A percentile compares a stretch with the other conserved stretches of the same genome.
Conservation (phyloP, 2,888 invertebrate genomes). For the Neoitamus cyanurus region DNA sequence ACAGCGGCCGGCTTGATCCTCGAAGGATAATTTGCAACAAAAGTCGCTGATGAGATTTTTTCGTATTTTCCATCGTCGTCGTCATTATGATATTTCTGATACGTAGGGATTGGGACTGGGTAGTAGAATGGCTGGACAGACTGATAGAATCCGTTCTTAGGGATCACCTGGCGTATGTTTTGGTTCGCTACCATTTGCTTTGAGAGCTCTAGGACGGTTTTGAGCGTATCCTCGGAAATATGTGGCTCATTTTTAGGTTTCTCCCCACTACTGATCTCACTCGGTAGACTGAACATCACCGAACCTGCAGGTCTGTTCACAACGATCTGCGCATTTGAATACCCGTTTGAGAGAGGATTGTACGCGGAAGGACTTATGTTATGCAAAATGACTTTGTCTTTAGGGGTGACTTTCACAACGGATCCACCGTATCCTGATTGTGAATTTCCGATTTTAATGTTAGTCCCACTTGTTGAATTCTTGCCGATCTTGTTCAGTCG, state of each 20-base stretch:
- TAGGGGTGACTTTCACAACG: conserved; percentile 57
- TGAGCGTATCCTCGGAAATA: conserved; percentile 65
- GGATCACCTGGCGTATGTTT: conserved; percentile 62
- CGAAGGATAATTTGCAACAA: conserved; percentile 49
- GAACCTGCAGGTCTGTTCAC: conserved; percentile 65
- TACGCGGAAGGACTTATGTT: conserved; percentile 56
- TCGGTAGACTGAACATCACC: conserved; percentile 61
- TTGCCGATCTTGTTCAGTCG: neutral
- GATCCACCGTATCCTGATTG: neutral
- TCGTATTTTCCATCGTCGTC: conserved; percentile 53
- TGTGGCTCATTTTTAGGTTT: conserved; percentile 56
- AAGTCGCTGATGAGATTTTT: conserved; percentile 50
- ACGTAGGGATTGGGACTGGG: conserved; percentile 49
- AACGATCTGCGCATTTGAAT: conserved; percentile 65
- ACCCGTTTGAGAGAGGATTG: conserved; percentile 54
- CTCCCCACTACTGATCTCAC: conserved; percentile 3
- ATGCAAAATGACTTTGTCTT: conserved; percentile 60
- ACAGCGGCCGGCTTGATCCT: conserved; percentile 60
- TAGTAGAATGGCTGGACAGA: conserved; percentile 63
- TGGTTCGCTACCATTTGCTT: conserved; percentile 65
- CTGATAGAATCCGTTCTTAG: conserved; percentile 57
- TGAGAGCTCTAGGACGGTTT: conserved; percentile 64
- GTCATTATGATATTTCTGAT: conserved; percentile 52
- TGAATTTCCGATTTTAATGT: neutral
- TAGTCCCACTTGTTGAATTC: conserved; percentile 11